Evolutionary conservation across 2,888 invertebrate species (phyloP).

Genomic region (Polyploca ridens): DNA sequence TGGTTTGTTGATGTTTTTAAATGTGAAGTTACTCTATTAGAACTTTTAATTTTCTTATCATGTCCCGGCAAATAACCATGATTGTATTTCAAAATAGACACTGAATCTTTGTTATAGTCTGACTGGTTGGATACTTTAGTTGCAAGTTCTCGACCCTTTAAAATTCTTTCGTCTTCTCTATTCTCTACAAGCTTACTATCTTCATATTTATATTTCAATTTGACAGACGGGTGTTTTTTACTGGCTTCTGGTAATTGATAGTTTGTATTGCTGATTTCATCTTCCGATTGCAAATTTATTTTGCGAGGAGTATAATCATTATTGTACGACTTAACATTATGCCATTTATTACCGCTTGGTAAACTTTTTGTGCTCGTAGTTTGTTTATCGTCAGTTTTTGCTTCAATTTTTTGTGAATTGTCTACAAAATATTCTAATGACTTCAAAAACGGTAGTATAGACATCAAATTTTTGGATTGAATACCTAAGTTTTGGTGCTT

Average conservation of each 20-base stretch:
- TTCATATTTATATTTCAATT: conserved; percentile 60
- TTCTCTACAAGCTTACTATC: conserved; percentile 43
- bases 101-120: conserved; percentile 44
- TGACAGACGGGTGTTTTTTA: conserved; percentile 52
- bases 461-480: conserved; percentile 47
- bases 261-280: conserved; percentile 34
- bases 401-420: conserved; percentile 34
- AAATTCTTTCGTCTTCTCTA: conserved; percentile 45
- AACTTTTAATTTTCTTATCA: conserved; percentile 31
- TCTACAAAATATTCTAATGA: conserved; percentile 59
- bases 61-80: conserved; percentile 61
- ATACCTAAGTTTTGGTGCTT: conserved; percentile 31
- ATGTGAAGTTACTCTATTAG: conserved; percentile 24
- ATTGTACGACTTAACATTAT: conserved; percentile 68
- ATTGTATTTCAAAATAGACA: conserved; percentile 68
- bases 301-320: conserved; percentile 66
- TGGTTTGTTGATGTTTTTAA: conserved; percentile 24
- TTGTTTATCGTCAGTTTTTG: conserved; percentile 30
- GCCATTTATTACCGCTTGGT: conserved; percentile 67
- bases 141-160: conserved; percentile 58
- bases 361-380: conserved; percentile 62
- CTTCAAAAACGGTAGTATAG: conserved; percentile 67
- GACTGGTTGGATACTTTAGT: conserved; percentile 60
- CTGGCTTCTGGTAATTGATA: conserved; percentile 44
- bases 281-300: conserved; percentile 47